phyloP scores from a whole-genome alignment of 2,888 invertebrate species.

The Sialis fuliginosa region DNA sequence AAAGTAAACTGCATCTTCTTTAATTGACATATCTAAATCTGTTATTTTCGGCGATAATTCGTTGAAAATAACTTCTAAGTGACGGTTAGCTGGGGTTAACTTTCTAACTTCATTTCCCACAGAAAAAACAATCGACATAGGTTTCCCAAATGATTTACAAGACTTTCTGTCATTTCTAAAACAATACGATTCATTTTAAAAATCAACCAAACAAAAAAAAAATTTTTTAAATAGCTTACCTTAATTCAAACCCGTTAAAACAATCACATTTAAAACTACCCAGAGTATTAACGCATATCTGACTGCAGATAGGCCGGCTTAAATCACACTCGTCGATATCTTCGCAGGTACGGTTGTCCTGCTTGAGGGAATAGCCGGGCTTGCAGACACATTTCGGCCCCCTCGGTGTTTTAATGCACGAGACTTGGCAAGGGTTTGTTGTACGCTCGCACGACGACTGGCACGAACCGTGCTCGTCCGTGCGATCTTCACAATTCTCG shows the following conservation, averaged over 20 bases:
- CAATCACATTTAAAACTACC: slow-evolving; percentile 43
- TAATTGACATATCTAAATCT: slow-evolving; percentile 34
- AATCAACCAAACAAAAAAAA: background rate
- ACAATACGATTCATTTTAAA: background rate
- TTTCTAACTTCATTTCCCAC: slow-evolving; percentile 36
- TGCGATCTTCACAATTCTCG: slow-evolving; percentile 45
- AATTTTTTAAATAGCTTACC: slow-evolving; percentile 25
- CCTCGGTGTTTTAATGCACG: slow-evolving; percentile 42
- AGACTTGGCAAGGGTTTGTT: slow-evolving; percentile 31
- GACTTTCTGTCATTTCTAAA: slow-evolving; percentile 37
- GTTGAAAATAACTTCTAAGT: slow-evolving; percentile 22
- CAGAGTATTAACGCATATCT: slow-evolving; percentile 36
- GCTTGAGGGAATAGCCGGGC: slow-evolving; percentile 33
- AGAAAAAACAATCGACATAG: slow-evolving; percentile 34
- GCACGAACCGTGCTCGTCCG: slow-evolving; percentile 52
- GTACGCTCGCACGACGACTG: slow-evolving; percentile 27
- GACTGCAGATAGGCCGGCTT: slow-evolving; percentile 39
- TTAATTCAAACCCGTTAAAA: slow-evolving; percentile 35
- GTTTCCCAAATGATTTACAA: slow-evolving; percentile 45
- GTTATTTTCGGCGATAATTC: slow-evolving; percentile 28
- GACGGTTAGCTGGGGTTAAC: slow-evolving; percentile 21
- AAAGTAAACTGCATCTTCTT: slow-evolving; percentile 29
- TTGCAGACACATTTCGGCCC: slow-evolving; percentile 50
- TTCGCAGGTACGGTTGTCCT: slow-evolving; percentile 35
- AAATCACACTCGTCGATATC: slow-evolving; percentile 56